phyloP scores from a whole-genome alignment of 2,888 invertebrate genomes.

The Escarpia spicata region DNA sequence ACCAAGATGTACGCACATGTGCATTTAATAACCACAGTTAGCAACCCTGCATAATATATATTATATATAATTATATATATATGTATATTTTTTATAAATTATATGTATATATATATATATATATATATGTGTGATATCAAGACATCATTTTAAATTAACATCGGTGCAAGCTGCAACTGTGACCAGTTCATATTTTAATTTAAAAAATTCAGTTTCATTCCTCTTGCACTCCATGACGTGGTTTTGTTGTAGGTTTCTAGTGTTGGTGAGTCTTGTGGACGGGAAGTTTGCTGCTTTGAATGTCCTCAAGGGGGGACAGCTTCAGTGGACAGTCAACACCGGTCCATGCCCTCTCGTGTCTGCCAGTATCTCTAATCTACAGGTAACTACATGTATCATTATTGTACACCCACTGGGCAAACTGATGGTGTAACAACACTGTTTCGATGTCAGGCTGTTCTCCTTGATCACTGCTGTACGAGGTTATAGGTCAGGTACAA shows the following conservation, averaged over 20 bases:
- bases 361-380: conserved; percentile 87
- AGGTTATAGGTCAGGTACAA: no score
- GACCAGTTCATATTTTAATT: background rate
- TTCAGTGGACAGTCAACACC: conserved; percentile 83
- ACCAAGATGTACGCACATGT: background rate
- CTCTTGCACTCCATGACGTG: background rate
- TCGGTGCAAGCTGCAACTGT: no score
- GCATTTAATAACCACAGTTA: no score
- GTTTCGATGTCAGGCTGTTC: background rate
- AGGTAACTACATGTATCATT: conserved; percentile 70
- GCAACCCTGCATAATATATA: no score
- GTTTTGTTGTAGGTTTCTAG: conserved; percentile 61
- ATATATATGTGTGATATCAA: no score
- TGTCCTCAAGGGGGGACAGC: conserved; percentile 69
- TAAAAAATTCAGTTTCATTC: background rate
- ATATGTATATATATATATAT: no score
- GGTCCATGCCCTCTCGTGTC: conserved; percentile 81
- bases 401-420: background rate
- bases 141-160: no score
- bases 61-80: no score
- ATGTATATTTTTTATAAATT: no score
- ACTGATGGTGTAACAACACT: no score
- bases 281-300: conserved; percentile 86
- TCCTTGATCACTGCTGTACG: background rate
- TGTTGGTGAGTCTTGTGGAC: conserved; percentile 90